These are phyloP conservation scores for Alethe diademata DNA, from an alignment of 2,113 vertebrate species.

Conservation along the genomic window DNA sequence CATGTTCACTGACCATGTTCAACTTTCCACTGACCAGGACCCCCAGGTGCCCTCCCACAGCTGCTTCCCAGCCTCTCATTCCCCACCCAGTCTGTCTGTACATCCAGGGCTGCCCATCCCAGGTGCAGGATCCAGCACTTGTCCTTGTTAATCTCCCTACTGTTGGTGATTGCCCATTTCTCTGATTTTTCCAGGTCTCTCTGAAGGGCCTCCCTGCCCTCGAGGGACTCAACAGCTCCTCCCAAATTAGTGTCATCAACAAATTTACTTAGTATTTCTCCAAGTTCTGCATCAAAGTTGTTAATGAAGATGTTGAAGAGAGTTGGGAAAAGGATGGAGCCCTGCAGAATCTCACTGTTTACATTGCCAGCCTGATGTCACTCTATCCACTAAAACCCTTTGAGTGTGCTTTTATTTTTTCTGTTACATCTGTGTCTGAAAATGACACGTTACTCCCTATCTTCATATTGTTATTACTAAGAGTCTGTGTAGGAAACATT, in stretches of 20 bases:
- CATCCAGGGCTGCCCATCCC: not conserved
- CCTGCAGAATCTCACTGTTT: not conserved
- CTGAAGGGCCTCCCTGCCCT: not conserved
- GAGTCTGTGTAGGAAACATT: not conserved
- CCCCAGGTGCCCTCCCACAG: fast-evolving
- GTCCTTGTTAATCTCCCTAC: not conserved
- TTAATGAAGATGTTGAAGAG: not conserved
- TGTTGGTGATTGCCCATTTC: not conserved
- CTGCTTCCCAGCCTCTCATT: not conserved
- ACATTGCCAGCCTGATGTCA: not conserved
- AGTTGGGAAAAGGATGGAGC: not conserved
- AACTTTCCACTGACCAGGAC: fast-evolving
- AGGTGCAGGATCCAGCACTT: not conserved
- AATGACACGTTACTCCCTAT: not conserved
- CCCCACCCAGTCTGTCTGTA: not conserved
- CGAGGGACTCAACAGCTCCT: not conserved
- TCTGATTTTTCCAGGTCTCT: not conserved
- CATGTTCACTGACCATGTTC: no score
- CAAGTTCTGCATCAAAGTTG: not conserved
- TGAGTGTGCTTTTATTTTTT: not conserved
- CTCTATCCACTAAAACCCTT: not conserved
- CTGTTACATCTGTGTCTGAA: not conserved
- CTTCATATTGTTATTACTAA: not conserved
- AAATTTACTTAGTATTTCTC: not conserved
- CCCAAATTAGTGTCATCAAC: fast-evolving